These are phyloP conservation scores for Athalia circularis DNA, from an alignment of 2,888 invertebrate species.

Conservation along the genomic window DNA sequence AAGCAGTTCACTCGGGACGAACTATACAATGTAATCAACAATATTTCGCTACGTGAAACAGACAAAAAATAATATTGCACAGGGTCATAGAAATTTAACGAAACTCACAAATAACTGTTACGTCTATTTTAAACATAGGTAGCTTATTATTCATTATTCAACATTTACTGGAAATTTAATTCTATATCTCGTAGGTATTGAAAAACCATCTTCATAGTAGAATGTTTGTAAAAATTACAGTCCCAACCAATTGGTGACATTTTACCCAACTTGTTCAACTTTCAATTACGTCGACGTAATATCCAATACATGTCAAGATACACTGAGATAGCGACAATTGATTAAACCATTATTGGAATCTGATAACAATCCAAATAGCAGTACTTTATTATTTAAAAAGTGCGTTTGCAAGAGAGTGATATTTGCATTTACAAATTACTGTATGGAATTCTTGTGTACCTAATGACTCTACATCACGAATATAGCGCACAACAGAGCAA, in stretches of 20 bases:
- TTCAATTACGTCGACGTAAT: neutral
- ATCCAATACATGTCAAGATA: neutral
- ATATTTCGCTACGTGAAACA: neutral
- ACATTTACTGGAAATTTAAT: conserved; percentile 11
- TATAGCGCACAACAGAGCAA: neutral
- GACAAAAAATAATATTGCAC: neutral
- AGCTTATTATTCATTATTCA: neutral
- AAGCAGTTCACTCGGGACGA: too few species aligned
- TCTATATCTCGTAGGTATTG: neutral
- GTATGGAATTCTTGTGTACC: neutral
- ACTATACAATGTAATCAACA: too few species aligned
- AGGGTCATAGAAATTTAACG: neutral
- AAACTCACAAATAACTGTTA: conserved; percentile 8
- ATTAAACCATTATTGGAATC: neutral
- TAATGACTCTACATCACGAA: neutral
- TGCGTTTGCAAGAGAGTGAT: neutral
- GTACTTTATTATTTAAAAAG: neutral
- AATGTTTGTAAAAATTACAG: neutral
- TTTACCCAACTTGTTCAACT: neutral
- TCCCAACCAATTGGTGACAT: neutral
- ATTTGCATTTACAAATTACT: neutral
- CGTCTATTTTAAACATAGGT: neutral
- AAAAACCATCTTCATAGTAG: neutral
- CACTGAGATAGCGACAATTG: neutral
- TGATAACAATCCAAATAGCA: neutral